A percentile compares a stretch with the other conserved stretches of the same genome.
phyloP scores from a whole-genome alignment of 1,140 invertebrate genomes.

The Trichogramma pretiosum region DNA sequence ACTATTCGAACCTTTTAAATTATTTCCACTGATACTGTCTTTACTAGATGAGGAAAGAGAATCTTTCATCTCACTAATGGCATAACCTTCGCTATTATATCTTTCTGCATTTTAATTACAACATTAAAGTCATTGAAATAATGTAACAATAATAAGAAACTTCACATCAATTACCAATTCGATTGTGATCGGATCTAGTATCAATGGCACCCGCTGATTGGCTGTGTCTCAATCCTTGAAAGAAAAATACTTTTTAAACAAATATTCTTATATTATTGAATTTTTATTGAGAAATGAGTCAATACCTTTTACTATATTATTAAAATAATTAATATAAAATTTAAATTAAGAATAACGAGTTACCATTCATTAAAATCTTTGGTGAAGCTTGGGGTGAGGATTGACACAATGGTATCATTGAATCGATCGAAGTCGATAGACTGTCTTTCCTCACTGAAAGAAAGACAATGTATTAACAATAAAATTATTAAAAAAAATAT shows the following conservation, averaged over 20 bases:
- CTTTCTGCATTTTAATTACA: constrained; percentile 19
- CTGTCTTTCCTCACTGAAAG: constrained; percentile 33
- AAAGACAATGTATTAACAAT: no score
- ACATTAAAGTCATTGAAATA: background rate
- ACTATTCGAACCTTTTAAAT: constrained; percentile 22
- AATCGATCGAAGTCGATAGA: constrained; percentile 28
- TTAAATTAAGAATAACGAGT: background rate
- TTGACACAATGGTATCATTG: constrained; percentile 27
- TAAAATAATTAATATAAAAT: background rate
- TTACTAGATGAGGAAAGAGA: constrained; percentile 17
- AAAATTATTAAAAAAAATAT: constrained; percentile 6
- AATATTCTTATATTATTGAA: no score
- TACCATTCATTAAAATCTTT: constrained; percentile 24
- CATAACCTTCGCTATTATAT: constrained; percentile 25
- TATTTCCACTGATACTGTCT: constrained; percentile 19
- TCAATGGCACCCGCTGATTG: constrained; percentile 34
- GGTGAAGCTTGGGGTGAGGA: constrained; percentile 19
- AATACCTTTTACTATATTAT: no score
- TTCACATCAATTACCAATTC: constrained; percentile 21
- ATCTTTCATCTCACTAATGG: constrained; percentile 19
- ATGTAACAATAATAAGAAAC: background rate
- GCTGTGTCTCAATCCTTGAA: constrained; percentile 29
- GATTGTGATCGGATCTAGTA: constrained; percentile 20
- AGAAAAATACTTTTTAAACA: constrained; percentile 18
- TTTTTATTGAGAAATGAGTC: background rate